Percentiles rank a stretch among this genome's conserved stretches.
Conservation (phyloP, 2,797 vertebrate species). For the Lindbergichthys nudifrons region DNA sequence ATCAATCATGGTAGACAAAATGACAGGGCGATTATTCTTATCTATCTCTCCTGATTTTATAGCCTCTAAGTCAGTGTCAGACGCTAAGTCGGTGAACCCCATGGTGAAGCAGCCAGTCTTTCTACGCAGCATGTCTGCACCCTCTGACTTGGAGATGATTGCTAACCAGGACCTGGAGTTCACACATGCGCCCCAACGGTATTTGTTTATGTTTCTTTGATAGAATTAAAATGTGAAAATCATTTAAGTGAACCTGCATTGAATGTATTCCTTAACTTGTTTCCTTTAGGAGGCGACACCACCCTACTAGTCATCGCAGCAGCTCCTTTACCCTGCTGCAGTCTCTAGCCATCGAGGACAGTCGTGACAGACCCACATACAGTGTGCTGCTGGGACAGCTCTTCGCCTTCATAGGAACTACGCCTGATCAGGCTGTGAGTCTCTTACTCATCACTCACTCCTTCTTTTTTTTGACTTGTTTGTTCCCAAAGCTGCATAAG, state of each 20-base stretch:
- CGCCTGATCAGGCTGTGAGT: slow-evolving; percentile 95
- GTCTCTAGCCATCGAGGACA: slow-evolving; percentile 93
- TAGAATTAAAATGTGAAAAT: not conserved
- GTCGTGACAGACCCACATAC: slow-evolving; percentile 95
- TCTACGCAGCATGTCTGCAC: slow-evolving; percentile 98
- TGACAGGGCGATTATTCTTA: slow-evolving; percentile 1
- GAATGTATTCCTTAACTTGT: not conserved
- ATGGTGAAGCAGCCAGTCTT: slow-evolving; percentile 96
- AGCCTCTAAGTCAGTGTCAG: slow-evolving; percentile 96
- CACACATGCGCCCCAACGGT: slow-evolving; percentile 91
- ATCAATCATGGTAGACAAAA: slow-evolving; percentile 3
- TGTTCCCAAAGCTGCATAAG: slow-evolving; percentile 8
- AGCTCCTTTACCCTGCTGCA: slow-evolving; percentile 98
- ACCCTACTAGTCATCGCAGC: slow-evolving; percentile 94
- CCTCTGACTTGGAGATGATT: slow-evolving; percentile 99
- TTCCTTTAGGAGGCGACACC: slow-evolving; percentile 91
- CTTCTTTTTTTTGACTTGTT: not conserved
- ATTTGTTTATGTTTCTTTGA: slow-evolving; percentile 14
- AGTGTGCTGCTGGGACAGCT: slow-evolving; percentile 96
- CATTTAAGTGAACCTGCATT: not conserved
- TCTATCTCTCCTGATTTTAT: slow-evolving; percentile 1
- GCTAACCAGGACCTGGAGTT: slow-evolving; percentile 97
- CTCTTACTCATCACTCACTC: not conserved
- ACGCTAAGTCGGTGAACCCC: slow-evolving; percentile 91
- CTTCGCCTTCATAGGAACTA: slow-evolving; percentile 98